A percentile compares a stretch with the other conserved stretches of the same genome.
Conservation (phyloP, 2,113 vertebrate species). For the Oceanodroma tethys region DNA sequence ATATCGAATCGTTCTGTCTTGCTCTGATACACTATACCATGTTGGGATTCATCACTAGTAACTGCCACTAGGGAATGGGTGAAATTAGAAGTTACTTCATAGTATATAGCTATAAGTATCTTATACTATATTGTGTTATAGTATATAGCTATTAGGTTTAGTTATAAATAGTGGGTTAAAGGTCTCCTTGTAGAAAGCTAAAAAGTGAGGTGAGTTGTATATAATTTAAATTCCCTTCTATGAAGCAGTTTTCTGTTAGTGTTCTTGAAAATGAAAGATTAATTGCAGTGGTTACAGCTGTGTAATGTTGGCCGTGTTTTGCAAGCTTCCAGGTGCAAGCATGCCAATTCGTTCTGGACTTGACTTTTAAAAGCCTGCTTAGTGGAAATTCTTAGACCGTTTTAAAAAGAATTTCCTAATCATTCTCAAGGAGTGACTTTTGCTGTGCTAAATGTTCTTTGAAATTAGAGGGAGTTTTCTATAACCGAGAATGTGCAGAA, state of each 20-base stretch:
- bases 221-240: neutral
- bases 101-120: neutral
- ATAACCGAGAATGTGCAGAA: neutral
- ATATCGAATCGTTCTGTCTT: rapidly evolving
- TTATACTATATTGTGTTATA: neutral
- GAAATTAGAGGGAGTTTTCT: neutral
- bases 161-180: neutral
- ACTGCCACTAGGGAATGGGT: neutral
- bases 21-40: neutral
- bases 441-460: neutral
- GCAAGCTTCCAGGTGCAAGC: neutral
- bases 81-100: neutral
- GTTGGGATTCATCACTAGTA: neutral
- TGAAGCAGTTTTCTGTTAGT: neutral
- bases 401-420: neutral
- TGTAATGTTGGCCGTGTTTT: neutral
- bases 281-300: neutral
- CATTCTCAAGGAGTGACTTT: neutral
- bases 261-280: neutral
- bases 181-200: neutral
- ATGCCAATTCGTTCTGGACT: neutral
- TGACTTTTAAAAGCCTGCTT: neutral
- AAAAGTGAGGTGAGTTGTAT: neutral
- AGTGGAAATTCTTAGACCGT: neutral
- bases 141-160: neutral